Base-by-base conservation (phyloP, 1,140 invertebrate genomes). In the Gonatopus flavifemur region DNA sequence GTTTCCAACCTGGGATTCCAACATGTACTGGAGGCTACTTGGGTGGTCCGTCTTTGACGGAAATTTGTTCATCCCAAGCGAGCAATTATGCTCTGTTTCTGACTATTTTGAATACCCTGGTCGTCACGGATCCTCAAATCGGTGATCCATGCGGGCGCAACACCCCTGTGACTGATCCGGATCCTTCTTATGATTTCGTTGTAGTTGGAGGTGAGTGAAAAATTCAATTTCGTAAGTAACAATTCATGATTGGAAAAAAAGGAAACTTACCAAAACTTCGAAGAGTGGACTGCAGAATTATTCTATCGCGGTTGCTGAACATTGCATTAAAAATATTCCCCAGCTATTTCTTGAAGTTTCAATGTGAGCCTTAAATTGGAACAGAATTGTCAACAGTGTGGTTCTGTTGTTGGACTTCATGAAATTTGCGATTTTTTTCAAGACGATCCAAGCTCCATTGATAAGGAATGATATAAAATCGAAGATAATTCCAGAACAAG, bases 141-240 rank as follows among this genome's bases (percentile, higher is more conserved):
- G 70, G 65, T 2, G 72, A 76, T 40, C 57, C 68, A 2, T 77
- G 76, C 42, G 50, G 65, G 2, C 62, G 77, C 18, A 55, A 80
- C 0, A 44, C 4, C 0, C 69, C 74, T 0, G 33, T 56, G 24
- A 9, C 35, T 0, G 37, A 4, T 0, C 72, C 74, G 0, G 54
- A 55, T 9, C 0, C 4, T 2, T 59, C 50, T 46, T 90, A 91
- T 67, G 88, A 90, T 73, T 91, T 90, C 75, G 87, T 91, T 52
- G 83, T 91, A 12, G 84, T 94, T 36, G 93, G 93, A 4, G 89
- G 82, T 43, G 84, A 84, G 83, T 78, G 76, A 16, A 62, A 74
- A 78, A 9, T 71, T 78, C 16, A 67, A 79, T 7, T 7, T 10
- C 13, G 24, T 36, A 37, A 47, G 38, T 30, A 19, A 32, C 9